These are phyloP conservation scores for Cydia fagiglandana DNA, from an alignment of 1,140 invertebrate species.

Conservation along the genomic window DNA sequence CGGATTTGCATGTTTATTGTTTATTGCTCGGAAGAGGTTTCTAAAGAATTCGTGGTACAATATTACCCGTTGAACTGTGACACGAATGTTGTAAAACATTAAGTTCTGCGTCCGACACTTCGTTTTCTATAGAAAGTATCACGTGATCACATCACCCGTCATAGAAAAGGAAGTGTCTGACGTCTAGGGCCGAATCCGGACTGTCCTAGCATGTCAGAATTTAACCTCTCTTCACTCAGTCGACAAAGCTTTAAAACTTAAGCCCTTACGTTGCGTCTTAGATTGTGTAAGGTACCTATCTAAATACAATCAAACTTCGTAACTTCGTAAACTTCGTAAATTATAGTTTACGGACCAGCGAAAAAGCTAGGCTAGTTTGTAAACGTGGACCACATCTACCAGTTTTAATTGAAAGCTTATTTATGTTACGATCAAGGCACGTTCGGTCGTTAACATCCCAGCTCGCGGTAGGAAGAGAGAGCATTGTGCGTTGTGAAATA, in stretches of 20 bases:
- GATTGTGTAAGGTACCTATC: too few relatives aligned
- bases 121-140: too few relatives aligned
- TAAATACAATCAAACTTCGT: too few relatives aligned
- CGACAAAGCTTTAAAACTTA: too few relatives aligned
- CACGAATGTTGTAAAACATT: neutral
- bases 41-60: slow-evolving; percentile 13
- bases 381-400: neutral
- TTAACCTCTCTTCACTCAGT: too few relatives aligned
- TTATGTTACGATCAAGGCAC: slow-evolving; percentile 12
- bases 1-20: slow-evolving; percentile 26
- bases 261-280: too few relatives aligned
- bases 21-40: slow-evolving; percentile 16
- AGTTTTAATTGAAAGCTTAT: neutral
- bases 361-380: neutral
- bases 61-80: neutral
- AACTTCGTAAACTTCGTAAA: too few relatives aligned
- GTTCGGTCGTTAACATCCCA: neutral
- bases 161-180: too few relatives aligned
- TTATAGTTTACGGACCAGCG: neutral
- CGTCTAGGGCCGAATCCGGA: too few relatives aligned
- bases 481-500: slow-evolving; percentile 19
- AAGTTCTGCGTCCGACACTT: too few relatives aligned
- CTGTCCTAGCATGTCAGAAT: too few relatives aligned
- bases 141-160: too few relatives aligned
- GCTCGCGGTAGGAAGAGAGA: slow-evolving; percentile 9